Evolutionary conservation across 2,888 invertebrate genomes (phyloP).

Genomic region (Rapana venosa): DNA sequence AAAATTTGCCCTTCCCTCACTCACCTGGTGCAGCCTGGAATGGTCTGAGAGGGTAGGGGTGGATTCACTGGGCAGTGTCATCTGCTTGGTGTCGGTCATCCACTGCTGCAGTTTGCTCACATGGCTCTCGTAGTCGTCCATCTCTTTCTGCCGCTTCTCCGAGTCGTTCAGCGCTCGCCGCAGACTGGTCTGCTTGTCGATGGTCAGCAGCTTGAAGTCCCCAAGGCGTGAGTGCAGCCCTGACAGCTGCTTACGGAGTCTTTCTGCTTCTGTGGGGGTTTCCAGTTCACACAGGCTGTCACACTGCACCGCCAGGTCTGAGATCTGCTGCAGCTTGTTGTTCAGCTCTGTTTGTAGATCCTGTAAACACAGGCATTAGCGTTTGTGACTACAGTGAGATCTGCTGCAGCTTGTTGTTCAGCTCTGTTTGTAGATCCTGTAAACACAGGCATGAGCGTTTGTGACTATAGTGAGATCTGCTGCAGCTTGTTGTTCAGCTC

Average conservation of each 20-base stretch:
- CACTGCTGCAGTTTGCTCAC: conserved; percentile 70
- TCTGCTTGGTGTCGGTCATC: conserved; percentile 69
- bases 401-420: too few species aligned
- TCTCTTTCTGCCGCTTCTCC: conserved; percentile 67
- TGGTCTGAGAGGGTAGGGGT: conserved; percentile 57
- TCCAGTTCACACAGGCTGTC: conserved; percentile 69
- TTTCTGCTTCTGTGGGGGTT: conserved; percentile 62
- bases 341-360: conserved; percentile 69
- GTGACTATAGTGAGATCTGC: too few species aligned
- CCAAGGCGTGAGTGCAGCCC: conserved; percentile 60
- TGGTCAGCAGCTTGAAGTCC: conserved; percentile 67
- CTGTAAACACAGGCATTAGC: conserved; percentile 51
- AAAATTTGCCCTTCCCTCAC: not conserved
- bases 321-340: conserved; percentile 65
- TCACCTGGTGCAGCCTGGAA: conserved; percentile 64
- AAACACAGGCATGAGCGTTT: not conserved
- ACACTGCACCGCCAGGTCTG: conserved; percentile 73
- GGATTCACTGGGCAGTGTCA: conserved; percentile 55
- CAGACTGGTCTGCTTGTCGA: conserved; percentile 67
- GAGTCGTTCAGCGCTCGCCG: conserved; percentile 65
- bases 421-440: too few species aligned
- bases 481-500: too few species aligned
- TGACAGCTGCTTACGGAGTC: conserved; percentile 65
- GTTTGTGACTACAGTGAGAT: too few species aligned
- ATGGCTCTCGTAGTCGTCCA: conserved; percentile 68